Evolutionary conservation across 2,888 invertebrate species (phyloP), one percentile per base, ranked within the genome.

Genomic region (Cheilosia urbana): DNA sequence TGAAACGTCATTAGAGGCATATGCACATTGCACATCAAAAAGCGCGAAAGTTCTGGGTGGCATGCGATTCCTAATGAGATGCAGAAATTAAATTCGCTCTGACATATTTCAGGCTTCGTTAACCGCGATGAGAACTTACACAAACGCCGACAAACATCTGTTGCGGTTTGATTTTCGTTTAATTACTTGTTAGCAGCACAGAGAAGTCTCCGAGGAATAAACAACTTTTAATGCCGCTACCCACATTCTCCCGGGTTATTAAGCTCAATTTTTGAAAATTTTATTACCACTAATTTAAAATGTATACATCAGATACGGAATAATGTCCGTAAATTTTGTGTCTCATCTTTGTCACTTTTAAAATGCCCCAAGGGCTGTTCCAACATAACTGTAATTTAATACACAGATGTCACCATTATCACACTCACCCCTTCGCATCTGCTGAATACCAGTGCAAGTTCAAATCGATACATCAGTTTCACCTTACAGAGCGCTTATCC

Each of bases 371-470:
- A 87, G 81, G 87, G 66, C 53, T 80, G 21, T 63, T n/a, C 49
- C 51, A 30, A 76, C 19, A 76, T 91, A 91, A 91, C 91, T 91
- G 92, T 91, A 92, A 92, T 92, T 92, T 92, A 92, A 92, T 92
- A 91, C 92, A 92, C 92, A 92, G 92, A 92, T 92, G 92, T 92
- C 91, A 92, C 91, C 91, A 91, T 92, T 92, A 89, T 88, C 81
- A 87, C 88, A 88, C 88, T 87, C 87, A 88, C 88, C 88, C 88
- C 62, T 42, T 58, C 53, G n/a, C 49, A 19, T 37, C 9, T n/a
- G 13, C 11, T 9, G 47, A 17, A 58, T n/a, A 76, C 62, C 78
- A 62, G 66, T n/a, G 45, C 45, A 27, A 19, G 66, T 69, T 68
- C 66, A 77, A 85, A 83, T 73, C 85, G 87, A 85, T 85, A 75